Evolutionary conservation across 1,140 invertebrate genomes (phyloP), one percentile per base, ranked within the genome.

Genomic region (Apocrypta bakeri): DNA sequence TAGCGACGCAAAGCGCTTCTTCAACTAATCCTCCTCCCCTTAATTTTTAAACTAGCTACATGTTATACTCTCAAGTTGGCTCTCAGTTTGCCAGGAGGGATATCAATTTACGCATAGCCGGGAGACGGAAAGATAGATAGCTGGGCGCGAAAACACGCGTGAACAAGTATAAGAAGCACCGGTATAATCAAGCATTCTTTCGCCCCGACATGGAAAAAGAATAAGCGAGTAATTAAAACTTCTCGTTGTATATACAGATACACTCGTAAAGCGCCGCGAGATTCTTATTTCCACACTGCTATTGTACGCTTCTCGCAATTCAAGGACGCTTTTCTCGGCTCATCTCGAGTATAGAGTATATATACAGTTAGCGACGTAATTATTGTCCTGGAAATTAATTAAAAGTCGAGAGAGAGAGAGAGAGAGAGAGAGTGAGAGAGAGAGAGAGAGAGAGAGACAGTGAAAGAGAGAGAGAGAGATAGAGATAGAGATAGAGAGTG

Each of bases 181-280:
- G 25, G 29, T 24, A 71, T 79, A 79, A 71, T 79, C 40, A 71
- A 64, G 27, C 14, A 12, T 12, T 27, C 63, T 9, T 29, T 66
- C 25, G 63, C 63, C 25, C 27, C 2, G 48, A 42, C 24, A 78
- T 42, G 63, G 24, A 42, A 63, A 63, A 27, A 37, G 12, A 64
- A 14, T 21, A 66, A 9, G n/a, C 29, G n/a, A 72, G 69, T 80
- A 80, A 80, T 80, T 80, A 80, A 80, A 80, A 80, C 69, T 73
- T 31, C 25, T 1, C 17, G 27, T 33, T 1, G 69, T 40, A 11
- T 40, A 27, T 56, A 40, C 31, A 80, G 48, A 12, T 29, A 27
- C 24, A 56, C 25, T 25, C 64, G 64, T 66, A 29, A 66, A 72
- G 27, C 24, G 31, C 48, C 37, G 8, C 48, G 4, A 24, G 27